Conservation (phyloP, 2,888 invertebrate genomes). For the Sisyra terminalis region DNA sequence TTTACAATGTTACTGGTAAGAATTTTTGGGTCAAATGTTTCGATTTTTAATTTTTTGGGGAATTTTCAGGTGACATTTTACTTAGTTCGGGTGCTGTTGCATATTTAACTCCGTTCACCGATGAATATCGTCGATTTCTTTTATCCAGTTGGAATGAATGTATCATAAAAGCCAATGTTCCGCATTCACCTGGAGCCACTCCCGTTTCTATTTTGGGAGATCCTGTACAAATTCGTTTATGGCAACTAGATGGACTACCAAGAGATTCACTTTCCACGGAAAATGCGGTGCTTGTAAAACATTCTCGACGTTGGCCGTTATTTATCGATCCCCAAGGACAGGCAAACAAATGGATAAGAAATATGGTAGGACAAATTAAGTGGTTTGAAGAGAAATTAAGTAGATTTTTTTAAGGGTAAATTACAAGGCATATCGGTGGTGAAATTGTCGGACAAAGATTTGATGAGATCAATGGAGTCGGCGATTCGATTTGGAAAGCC, state of each 20-base stretch:
- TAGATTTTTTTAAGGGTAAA: constrained; percentile 37
- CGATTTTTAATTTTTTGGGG: not conserved
- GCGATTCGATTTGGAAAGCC: constrained; percentile 58
- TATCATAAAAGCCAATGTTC: constrained; percentile 34
- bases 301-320: constrained; percentile 75
- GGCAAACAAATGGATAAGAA: constrained; percentile 83
- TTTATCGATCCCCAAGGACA: constrained; percentile 89
- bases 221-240: constrained; percentile 55
- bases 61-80: constrained; percentile 59
- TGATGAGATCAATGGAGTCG: constrained; percentile 50
- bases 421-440: constrained; percentile 47
- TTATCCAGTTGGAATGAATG: constrained; percentile 38
- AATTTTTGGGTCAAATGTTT: not conserved
- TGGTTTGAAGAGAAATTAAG: too few species aligned
- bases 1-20: constrained; percentile 34
- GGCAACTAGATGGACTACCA: constrained; percentile 77
- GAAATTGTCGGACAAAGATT: constrained; percentile 55
- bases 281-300: constrained; percentile 70
- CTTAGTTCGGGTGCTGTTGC: constrained; percentile 57
- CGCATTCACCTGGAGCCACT: constrained; percentile 48
- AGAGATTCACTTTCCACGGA: constrained; percentile 74
- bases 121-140: constrained; percentile 39
- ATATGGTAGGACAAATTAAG: constrained; percentile 46
- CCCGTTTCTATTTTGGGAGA: constrained; percentile 56
- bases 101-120: constrained; percentile 65